Percentiles rank a stretch among this genome's conserved stretches.
phyloP scores from a whole-genome alignment of 2,797 vertebrate genomes.

The Benthosema pterotum region DNA sequence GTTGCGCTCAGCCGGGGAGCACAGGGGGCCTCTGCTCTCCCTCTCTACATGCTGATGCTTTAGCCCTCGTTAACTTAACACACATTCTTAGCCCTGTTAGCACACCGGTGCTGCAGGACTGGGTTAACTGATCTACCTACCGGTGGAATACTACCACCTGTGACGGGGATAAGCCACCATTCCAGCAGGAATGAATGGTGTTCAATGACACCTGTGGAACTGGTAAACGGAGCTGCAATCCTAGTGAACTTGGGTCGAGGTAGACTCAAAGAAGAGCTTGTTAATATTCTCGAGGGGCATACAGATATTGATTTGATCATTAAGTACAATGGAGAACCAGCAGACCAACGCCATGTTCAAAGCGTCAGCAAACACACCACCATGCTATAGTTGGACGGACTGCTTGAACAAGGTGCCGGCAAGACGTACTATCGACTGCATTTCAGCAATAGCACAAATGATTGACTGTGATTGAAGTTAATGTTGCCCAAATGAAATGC shows the following conservation, averaged over 20 bases:
- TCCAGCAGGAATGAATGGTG: background rate
- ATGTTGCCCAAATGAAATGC: background rate
- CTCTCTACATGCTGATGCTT: slow-evolving; percentile 57
- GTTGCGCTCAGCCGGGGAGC: slow-evolving; percentile 31
- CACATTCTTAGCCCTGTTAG: slow-evolving; percentile 50
- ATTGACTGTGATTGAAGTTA: background rate
- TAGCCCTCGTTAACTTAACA: slow-evolving; percentile 54
- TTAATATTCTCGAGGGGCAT: slow-evolving; percentile 2
- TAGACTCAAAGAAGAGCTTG: slow-evolving; percentile 3
- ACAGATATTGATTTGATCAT: slow-evolving; percentile 20
- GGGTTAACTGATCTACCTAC: slow-evolving; percentile 25
- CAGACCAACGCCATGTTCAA: background rate
- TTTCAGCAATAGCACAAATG: background rate
- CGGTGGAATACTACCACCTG: slow-evolving; percentile 12
- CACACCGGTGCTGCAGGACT: slow-evolving; percentile 35
- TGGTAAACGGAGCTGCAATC: slow-evolving; percentile 31
- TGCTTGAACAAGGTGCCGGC: background rate
- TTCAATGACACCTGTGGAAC: slow-evolving; percentile 14
- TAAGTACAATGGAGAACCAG: slow-evolving; percentile 6
- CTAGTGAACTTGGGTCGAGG: slow-evolving; percentile 14
- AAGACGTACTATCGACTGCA: slow-evolving; percentile 22
- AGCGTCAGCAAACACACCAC: slow-evolving; percentile 1
- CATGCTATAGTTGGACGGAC: background rate
- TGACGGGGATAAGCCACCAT: background rate
- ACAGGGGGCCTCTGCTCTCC: slow-evolving; percentile 56